These are phyloP conservation scores for Agonum fuliginosum DNA, from an alignment of 2,888 invertebrate species.

Conservation along the genomic window DNA sequence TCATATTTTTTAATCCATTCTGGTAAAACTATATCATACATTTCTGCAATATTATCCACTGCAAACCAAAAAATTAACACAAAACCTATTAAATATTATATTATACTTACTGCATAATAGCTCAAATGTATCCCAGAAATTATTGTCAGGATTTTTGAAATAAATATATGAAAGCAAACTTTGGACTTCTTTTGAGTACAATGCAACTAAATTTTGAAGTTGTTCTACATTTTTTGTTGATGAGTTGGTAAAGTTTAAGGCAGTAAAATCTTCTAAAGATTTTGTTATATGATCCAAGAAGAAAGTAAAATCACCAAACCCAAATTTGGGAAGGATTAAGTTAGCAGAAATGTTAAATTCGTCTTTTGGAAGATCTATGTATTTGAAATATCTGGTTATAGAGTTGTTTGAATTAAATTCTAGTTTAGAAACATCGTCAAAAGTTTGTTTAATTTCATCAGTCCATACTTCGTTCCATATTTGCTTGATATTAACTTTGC, in stretches of 20 bases:
- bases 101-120: slow-evolving; percentile 31
- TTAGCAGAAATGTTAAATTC: neutral
- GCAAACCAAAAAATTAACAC: neutral
- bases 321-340: slow-evolving; percentile 28
- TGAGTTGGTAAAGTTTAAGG: slow-evolving; percentile 23
- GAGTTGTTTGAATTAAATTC: slow-evolving; percentile 42
- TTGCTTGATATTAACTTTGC: slow-evolving; percentile 26
- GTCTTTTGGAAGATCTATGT: slow-evolving; percentile 29
- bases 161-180: slow-evolving; percentile 28
- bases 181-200: slow-evolving; percentile 26
- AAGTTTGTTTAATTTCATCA: slow-evolving; percentile 57
- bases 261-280: slow-evolving; percentile 24
- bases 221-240: slow-evolving; percentile 16
- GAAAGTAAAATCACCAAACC: slow-evolving; percentile 48
- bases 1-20: slow-evolving; percentile 41
- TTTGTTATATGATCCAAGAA: slow-evolving; percentile 10
- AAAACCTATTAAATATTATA: slow-evolving; percentile 8
- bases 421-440: slow-evolving; percentile 56
- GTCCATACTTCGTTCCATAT: slow-evolving; percentile 61
- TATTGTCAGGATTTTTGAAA: neutral
- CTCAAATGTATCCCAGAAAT: slow-evolving; percentile 18
- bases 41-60: neutral
- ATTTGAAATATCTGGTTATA: slow-evolving; percentile 51
- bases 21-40: neutral
- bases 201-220: slow-evolving; percentile 11